Conservation (phyloP, 2,888 invertebrate genomes). For the Eupithecia vulgata region DNA sequence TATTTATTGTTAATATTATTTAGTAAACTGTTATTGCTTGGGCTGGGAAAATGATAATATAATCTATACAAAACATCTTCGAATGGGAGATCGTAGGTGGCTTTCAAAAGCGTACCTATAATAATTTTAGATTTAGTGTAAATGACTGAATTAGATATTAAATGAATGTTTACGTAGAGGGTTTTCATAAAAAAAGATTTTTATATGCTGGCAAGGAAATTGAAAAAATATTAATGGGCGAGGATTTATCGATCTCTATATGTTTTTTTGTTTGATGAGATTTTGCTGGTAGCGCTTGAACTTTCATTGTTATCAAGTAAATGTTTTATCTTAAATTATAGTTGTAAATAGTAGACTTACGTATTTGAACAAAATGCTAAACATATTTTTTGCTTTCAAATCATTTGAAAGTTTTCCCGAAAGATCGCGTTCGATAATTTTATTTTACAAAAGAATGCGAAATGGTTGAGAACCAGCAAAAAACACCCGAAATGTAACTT, state of each 20-base stretch:
- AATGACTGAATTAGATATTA: conserved; percentile 19
- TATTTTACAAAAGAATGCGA: background rate
- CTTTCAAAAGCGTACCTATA: background rate
- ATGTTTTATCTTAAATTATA: background rate
- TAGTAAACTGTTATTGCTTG: conserved; percentile 37
- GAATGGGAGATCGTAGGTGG: conserved; percentile 26
- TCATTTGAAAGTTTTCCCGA: background rate
- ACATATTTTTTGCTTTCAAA: background rate
- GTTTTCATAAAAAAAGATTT: background rate
- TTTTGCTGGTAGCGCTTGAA: background rate
- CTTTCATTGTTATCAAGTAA: background rate
- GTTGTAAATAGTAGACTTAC: background rate
- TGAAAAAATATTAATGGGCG: background rate
- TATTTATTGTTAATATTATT: conserved; percentile 44
- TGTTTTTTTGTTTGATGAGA: background rate
- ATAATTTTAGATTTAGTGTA: conserved; percentile 31
- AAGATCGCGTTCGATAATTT: background rate
- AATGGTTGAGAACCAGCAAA: background rate
- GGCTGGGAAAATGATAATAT: conserved; percentile 20
- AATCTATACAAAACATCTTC: conserved; percentile 2
- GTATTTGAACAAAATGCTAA: background rate
- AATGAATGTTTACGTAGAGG: background rate
- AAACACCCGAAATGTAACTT: background rate
- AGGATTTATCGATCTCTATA: background rate
- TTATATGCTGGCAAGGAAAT: background rate